Percentiles rank a stretch among this genome's conserved stretches.
Conservation (phyloP, 2,888 invertebrate species). For the Lycia hirtaria region DNA sequence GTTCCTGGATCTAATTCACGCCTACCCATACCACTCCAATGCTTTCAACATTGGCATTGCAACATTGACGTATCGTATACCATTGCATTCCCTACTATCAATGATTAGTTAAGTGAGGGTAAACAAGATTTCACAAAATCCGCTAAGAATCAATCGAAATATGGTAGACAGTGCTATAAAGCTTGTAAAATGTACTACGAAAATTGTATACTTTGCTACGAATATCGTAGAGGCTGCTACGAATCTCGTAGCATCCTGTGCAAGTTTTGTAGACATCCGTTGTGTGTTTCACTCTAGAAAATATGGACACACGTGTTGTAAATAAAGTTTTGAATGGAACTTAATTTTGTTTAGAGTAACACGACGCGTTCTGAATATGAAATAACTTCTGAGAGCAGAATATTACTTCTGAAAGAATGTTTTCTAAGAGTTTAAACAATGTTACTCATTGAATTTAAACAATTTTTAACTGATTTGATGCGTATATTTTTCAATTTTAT, state of each 20-base stretch:
- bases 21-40: too few species aligned
- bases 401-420: neutral
- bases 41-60: too few species aligned
- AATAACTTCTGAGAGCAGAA: neutral
- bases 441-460: too few species aligned
- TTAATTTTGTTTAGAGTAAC: slow-evolving; percentile 16
- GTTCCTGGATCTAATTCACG: too few species aligned
- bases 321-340: slow-evolving; percentile 24
- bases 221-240: slow-evolving; percentile 32
- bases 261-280: slow-evolving; percentile 20
- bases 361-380: neutral
- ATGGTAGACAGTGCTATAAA: too few species aligned
- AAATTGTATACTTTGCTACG: neutral
- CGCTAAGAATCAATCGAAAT: too few species aligned
- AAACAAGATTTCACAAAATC: neutral
- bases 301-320: slow-evolving; percentile 23
- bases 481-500: too few species aligned
- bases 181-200: too few species aligned
- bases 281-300: slow-evolving; percentile 17
- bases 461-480: too few species aligned
- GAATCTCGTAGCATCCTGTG: slow-evolving; percentile 25
- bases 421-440: too few species aligned
- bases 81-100: too few species aligned
- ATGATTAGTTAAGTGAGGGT: neutral
- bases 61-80: too few species aligned